Evolutionary conservation across 1,140 invertebrate genomes (phyloP).

Genomic region (Drosophila persimilis): DNA sequence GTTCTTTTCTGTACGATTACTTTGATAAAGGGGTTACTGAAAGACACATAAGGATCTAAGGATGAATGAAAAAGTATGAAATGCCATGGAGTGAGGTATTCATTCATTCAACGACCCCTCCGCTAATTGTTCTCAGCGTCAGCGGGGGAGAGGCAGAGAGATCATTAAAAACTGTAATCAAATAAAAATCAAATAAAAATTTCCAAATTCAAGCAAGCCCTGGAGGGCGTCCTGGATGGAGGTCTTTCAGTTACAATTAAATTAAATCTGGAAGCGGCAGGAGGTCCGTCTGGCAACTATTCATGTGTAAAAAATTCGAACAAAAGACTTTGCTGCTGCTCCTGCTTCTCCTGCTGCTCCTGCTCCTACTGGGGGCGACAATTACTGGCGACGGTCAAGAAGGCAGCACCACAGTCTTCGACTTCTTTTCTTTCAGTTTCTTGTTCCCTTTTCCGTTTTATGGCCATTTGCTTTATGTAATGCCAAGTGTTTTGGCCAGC

Average conservation of each 20-base stretch:
- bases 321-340: conserved; percentile 32
- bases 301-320: conserved; percentile 70
- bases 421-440: conserved; percentile 8
- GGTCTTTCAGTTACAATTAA: conserved; percentile 69
- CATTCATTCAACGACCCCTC: background rate
- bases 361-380: conserved; percentile 50
- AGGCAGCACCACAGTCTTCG: conserved; percentile 2
- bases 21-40: too few relatives aligned
- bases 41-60: too few relatives aligned
- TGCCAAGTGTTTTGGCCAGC: conserved; percentile 64
- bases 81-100: too few relatives aligned
- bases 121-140: conserved; percentile 51
- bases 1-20: too few relatives aligned
- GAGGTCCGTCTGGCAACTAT: conserved; percentile 57
- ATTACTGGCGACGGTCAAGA: conserved; percentile 67
- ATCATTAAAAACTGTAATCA: conserved; percentile 44
- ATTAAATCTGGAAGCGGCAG: conserved; percentile 61
- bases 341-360: too few relatives aligned
- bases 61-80: too few relatives aligned
- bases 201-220: conserved; percentile 64
- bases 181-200: conserved; percentile 76
- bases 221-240: conserved; percentile 28
- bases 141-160: background rate
- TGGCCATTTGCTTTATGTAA: conserved; percentile 78
- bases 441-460: conserved; percentile 62